phyloP scores from a whole-genome alignment of 2,113 vertebrate species.

The Pseudorectes ferrugineus region DNA sequence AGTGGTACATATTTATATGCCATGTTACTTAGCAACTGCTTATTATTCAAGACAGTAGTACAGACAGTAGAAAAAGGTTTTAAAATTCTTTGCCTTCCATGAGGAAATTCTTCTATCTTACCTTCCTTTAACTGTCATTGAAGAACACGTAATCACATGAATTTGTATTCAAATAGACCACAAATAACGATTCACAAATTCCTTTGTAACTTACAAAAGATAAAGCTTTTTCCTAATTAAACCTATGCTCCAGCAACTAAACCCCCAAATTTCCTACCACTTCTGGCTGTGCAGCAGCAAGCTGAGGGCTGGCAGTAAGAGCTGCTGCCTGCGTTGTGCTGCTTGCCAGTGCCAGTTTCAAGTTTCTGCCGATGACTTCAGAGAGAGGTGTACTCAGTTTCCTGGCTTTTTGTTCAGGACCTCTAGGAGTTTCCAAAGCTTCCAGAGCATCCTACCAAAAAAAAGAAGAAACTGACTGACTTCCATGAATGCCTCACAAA shows the following conservation, averaged over 20 bases:
- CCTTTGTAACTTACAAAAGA: background rate
- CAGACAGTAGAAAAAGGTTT: background rate
- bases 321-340: conserved; percentile 74
- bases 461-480: background rate
- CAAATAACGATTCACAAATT: background rate
- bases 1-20: background rate
- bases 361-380: conserved; percentile 86
- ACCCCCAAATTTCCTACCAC: conserved; percentile 35
- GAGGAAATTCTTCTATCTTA: background rate
- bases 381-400: conserved; percentile 85
- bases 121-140: background rate
- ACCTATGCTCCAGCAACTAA: background rate
- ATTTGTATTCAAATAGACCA: background rate
- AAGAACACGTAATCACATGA: background rate
- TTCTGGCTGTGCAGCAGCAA: conserved; percentile 44
- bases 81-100: background rate
- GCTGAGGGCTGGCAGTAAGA: conserved; percentile 82
- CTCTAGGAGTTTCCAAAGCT: conserved; percentile 84
- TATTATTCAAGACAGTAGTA: background rate
- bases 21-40: background rate
- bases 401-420: conserved; percentile 64
- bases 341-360: conserved; percentile 88
- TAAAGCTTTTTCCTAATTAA: background rate
- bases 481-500: background rate
- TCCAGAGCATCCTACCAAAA: conserved; percentile 83